phyloP scores from a whole-genome alignment of 2,113 vertebrate species.

The Heliornis fulica region DNA sequence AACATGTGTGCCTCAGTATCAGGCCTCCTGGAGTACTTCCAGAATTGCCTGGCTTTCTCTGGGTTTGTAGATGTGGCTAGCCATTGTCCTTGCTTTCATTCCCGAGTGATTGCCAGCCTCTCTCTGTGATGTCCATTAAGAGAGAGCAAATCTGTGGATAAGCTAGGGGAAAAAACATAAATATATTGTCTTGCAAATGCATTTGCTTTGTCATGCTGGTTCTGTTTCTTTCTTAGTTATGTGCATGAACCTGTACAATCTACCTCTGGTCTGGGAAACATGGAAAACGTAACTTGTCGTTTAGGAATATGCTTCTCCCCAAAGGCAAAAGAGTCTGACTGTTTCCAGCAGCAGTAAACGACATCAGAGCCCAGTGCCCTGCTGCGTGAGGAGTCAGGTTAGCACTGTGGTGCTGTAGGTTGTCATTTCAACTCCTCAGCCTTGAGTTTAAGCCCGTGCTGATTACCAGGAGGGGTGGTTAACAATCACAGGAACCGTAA shows the following conservation, averaged over 20 bases:
- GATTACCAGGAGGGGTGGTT: not conserved
- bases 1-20: accelerated
- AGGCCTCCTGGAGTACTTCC: not conserved
- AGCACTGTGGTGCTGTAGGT: not conserved
- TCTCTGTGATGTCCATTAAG: not conserved
- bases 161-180: not conserved
- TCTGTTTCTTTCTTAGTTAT: not conserved
- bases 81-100: not conserved
- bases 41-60: not conserved
- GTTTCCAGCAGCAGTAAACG: not conserved
- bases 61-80: not conserved
- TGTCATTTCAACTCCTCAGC: not conserved
- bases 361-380: not conserved
- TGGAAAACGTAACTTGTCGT: not conserved
- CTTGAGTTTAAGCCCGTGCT: not conserved
- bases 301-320: not conserved
- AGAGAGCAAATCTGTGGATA: not conserved
- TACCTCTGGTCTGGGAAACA: not conserved
- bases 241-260: not conserved
- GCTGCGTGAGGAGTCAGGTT: not conserved
- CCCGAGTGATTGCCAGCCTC: not conserved
- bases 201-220: not conserved
- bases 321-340: not conserved
- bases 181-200: not conserved
- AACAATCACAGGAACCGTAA: not conserved